These are phyloP conservation scores for Polypedilum pembai DNA, from an alignment of 1,140 invertebrate genomes.

Conservation along the genomic window DNA sequence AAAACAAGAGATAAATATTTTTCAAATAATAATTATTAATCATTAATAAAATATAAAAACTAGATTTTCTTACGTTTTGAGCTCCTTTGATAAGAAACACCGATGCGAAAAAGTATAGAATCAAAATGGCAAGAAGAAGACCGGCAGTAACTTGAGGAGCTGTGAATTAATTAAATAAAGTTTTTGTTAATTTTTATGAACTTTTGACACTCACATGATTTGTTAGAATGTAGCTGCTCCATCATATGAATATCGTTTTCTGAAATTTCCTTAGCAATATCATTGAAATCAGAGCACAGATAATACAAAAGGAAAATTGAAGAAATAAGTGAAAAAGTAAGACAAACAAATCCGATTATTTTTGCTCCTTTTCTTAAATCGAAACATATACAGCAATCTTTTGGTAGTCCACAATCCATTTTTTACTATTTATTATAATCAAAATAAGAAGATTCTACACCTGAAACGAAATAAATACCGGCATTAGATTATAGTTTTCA, in stretches of 20 bases:
- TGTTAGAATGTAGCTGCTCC: neutral
- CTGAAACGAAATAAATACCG: no score
- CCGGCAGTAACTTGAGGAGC: neutral
- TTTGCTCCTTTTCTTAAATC: neutral
- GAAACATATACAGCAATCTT: neutral
- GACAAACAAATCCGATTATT: neutral
- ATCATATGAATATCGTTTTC: neutral
- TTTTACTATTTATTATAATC: no score
- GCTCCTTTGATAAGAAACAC: neutral
- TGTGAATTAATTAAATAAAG: neutral
- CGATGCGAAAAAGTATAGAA: neutral
- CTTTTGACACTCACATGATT: neutral
- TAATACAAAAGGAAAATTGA: neutral
- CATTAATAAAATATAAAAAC: no score
- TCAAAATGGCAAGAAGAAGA: neutral
- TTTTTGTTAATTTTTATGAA: neutral
- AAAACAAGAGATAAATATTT: no score
- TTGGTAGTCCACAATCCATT: neutral
- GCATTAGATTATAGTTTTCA: no score
- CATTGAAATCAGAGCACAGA: neutral
- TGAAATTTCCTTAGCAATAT: neutral
- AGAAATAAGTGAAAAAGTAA: neutral
- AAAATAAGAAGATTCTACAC: no score
- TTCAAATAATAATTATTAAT: no score
- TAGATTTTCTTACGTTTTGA: neutral